Evolutionary conservation across 2,797 vertebrate genomes (phyloP), one percentile per base, ranked within the genome.

Genomic region (Leptodactylus fallax): DNA sequence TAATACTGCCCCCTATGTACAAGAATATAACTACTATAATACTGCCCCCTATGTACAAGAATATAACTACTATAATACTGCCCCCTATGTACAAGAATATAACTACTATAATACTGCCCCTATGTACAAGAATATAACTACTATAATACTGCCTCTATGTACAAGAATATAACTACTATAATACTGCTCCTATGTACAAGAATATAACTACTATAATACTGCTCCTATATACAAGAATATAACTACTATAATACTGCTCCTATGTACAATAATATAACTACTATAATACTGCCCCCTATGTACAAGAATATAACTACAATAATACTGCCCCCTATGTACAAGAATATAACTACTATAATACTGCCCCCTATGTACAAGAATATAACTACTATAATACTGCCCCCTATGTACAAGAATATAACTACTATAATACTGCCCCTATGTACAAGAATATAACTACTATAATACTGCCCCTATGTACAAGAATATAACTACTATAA

Each of bases 341-440:
- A 25, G 63, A 67, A 67, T 67, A 67, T 67, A 67, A 67, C 60
- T 61, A 61, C 60, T 61, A 61, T 61, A 61, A 61, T 67, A 67
- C 63, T 67, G 63, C 63, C 12, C 61, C 67, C 67, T 69, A 69
- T 69, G 9, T 69, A 53, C 51, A 53, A 9, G 51, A 53, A 53
- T 53, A 53, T 72, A 72, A 72, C 69, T 72, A 45, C 69, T 72
- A 72, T 72, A 72, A 72, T 19, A 72, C 69, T 72, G 69, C 69
- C 7, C 7, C 36, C 13, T 45, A 47, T 72, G 5, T 72, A 45
- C 65, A 69, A 16, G 65, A 69, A 69, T 69, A 69, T 69, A 69
- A 69, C 65, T 69, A 69, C 65, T 69, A 69, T 69, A 36, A 69
- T 69, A 69, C 25, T 69, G 65, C 65, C n/a, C 63, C 63, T 65